Conservation (phyloP, 2,113 vertebrate species). For the Stegostoma tigrinum region DNA sequence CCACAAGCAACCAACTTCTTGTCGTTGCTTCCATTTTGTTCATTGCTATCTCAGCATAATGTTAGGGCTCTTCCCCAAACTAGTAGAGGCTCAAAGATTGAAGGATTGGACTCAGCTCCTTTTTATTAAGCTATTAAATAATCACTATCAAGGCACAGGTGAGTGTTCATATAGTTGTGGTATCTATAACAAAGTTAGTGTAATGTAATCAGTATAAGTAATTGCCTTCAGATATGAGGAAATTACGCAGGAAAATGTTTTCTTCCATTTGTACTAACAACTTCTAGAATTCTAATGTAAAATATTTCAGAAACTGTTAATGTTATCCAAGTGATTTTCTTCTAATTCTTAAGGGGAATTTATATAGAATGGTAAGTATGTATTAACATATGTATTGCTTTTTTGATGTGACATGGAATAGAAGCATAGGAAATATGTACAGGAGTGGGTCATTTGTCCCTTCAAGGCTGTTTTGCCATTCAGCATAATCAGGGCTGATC, state of each 20-base stretch:
- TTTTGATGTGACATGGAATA: not conserved
- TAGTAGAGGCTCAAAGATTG: not conserved
- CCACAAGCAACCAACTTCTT: not conserved
- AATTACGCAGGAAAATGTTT: not conserved
- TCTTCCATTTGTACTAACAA: not conserved
- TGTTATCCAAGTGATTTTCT: not conserved
- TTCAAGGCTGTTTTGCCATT: no score
- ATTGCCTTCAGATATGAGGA: not conserved
- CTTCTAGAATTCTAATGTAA: not conserved
- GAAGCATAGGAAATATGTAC: no score
- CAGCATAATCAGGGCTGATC: no score
- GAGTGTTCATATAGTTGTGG: not conserved
- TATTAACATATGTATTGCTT: not conserved
- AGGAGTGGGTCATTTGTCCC: no score
- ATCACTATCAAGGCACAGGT: not conserved
- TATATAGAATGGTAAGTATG: not conserved
- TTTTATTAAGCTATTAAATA: not conserved
- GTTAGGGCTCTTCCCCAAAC: not conserved
- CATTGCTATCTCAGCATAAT: not conserved
- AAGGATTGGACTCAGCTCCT: not conserved
- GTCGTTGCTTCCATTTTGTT: not conserved
- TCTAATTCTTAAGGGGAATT: not conserved
- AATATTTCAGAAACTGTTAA: not conserved
- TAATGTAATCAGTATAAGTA: not conserved
- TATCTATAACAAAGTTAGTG: not conserved